Evolutionary conservation across 2,888 invertebrate genomes (phyloP).

Genomic region (Pyrocoelia pectoralis): DNA sequence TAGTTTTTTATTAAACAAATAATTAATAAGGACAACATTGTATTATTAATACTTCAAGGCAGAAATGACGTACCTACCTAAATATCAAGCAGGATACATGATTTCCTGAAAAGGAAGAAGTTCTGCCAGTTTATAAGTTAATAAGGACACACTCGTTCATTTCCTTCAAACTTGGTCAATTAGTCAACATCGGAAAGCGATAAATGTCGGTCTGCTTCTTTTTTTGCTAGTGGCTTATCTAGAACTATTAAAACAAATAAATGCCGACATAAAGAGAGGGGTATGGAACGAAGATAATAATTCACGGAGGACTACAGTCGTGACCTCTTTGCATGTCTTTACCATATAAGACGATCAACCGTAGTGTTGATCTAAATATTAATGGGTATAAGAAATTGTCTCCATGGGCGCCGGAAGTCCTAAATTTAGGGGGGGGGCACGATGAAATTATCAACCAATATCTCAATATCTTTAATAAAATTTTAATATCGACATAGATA

Average conservation of each 20-base stretch:
- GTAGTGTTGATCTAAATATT: neutral
- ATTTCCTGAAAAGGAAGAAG: slow-evolving; percentile 31
- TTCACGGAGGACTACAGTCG: neutral
- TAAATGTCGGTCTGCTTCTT: neutral
- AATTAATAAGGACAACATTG: neutral
- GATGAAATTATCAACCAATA: too few species aligned
- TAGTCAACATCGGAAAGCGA: slow-evolving; percentile 13
- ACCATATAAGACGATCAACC: too few species aligned
- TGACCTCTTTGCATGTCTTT: neutral
- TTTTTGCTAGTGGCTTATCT: slow-evolving; percentile 6
- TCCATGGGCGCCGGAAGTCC: too few species aligned
- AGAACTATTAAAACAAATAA: neutral
- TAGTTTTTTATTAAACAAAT: too few species aligned
- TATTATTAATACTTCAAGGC: slow-evolving; percentile 14
- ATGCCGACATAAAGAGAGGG: neutral
- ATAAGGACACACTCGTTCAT: slow-evolving; percentile 24
- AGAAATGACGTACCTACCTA: neutral
- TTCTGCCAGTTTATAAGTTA: slow-evolving; percentile 24
- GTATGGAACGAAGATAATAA: neutral
- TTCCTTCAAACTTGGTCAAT: slow-evolving; percentile 26
- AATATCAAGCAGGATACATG: slow-evolving; percentile 19
- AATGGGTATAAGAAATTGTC: neutral
- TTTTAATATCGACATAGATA: too few species aligned
- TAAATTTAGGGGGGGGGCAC: too few species aligned
- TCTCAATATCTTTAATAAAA: too few species aligned